Conservation (phyloP, 2,888 invertebrate genomes). For the Limnephilus lunatus region DNA sequence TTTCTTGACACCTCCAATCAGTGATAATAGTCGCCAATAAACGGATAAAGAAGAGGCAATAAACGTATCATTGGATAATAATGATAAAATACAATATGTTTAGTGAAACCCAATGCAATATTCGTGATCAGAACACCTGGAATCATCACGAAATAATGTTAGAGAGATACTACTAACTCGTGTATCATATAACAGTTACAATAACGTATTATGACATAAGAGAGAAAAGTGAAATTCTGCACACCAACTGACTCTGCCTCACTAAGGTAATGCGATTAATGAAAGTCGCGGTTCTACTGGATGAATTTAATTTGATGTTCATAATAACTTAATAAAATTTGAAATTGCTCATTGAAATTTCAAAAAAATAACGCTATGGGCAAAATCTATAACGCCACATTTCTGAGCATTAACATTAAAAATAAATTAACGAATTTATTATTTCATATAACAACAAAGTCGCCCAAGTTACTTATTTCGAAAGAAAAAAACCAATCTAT, state of each 20-base stretch:
- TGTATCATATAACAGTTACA: conserved; percentile 15
- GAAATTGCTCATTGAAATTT: not conserved
- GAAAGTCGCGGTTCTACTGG: conserved; percentile 19
- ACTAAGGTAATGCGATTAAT: not conserved
- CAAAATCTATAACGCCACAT: not conserved
- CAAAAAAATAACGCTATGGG: not conserved
- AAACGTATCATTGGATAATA: not conserved
- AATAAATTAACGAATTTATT: not conserved
- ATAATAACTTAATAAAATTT: too few species aligned
- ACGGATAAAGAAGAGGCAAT: not conserved
- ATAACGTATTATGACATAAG: conserved; percentile 38
- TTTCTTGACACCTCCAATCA: not conserved
- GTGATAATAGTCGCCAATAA: not conserved
- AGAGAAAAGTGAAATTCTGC: conserved; percentile 46
- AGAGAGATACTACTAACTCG: not conserved
- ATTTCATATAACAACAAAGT: not conserved
- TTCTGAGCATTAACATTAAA: not conserved
- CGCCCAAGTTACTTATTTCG: not conserved
- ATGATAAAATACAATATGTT: not conserved
- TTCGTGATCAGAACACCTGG: not conserved
- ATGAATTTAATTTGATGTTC: not conserved
- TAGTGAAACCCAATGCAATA: not conserved
- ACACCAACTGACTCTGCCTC: conserved; percentile 2
- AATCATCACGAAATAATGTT: not conserved
- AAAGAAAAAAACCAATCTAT: not conserved